Base-by-base conservation (phyloP, 2,888 invertebrate species). In the Noctuana brunneofusca region DNA sequence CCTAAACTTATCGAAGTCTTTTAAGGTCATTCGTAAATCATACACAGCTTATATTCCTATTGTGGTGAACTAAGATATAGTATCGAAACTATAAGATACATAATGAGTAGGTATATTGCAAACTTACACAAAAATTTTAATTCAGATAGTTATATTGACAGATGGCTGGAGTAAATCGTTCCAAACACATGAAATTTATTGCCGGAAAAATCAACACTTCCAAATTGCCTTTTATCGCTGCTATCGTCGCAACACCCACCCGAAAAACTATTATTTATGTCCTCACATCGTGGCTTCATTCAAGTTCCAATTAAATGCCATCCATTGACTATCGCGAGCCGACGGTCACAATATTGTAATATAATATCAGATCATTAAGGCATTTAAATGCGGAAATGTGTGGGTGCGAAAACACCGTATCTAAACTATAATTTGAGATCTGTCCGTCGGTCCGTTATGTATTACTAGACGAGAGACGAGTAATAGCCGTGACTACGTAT, bases 321-420 rank as follows among this genome's bases (percentile, higher is more conserved):
- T 75, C 79, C 82, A 86, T 86, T 83, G 86, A 86, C 80, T 80
- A 69, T 75, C 81, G 79, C 81, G 71, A 79, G 72, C 43, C 43
- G 11, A 20, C 68, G 73, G 69, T 76, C 76, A 49, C 48, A 49
- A 84, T 84, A 86, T 85, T 83, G 85, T 86, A 86, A 86, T 81
- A 84, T 84, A 87, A 89, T 88, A 89, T 85, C 82, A 81, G 83
- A 84, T 85, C 87, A 88, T 90, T 88, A 89, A 83, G 76, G 76
- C 81, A 82, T 76, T 83, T 81, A 79, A 81, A 86, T 80, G 80
- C 87, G 90, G 90, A 90, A 90, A 84, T 86, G 90, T 88, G 90
- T 91, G 90, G 90, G 90, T 87, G 90, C 90, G 77, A 89, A 89
- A 90, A 80, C 86, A 86, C 89, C 90, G 87, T 87, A 84, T 78